These are phyloP conservation scores for Hemicrepidius hirtus DNA, from an alignment of 2,888 invertebrate species.

Conservation along the genomic window DNA sequence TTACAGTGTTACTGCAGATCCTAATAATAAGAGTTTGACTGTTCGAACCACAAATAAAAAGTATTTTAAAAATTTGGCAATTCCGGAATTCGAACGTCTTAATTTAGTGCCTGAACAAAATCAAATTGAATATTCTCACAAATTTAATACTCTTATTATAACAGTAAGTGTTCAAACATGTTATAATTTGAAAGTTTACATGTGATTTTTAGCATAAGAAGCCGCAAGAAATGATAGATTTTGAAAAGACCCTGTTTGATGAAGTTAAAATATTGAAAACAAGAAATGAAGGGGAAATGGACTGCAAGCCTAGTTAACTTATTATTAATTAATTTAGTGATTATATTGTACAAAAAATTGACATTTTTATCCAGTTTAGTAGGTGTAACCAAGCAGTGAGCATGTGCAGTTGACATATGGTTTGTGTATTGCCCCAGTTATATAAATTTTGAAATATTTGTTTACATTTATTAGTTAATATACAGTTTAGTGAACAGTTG, in stretches of 20 bases:
- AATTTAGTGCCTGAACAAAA: slow-evolving; percentile 78
- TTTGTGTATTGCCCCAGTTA: not conserved
- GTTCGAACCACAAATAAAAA: slow-evolving; percentile 88
- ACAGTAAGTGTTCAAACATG: slow-evolving; percentile 74
- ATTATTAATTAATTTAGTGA: not conserved
- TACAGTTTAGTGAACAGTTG: not conserved
- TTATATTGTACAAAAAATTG: not conserved
- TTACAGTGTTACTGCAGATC: slow-evolving; percentile 81
- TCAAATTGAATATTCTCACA: slow-evolving; percentile 80
- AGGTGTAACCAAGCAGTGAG: not conserved
- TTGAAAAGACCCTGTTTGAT: slow-evolving; percentile 78
- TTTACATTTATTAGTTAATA: not conserved
- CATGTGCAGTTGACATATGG: slow-evolving; percentile 31
- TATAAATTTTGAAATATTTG: not conserved
- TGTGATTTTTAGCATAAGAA: slow-evolving; percentile 82
- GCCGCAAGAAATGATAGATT: slow-evolving; percentile 79
- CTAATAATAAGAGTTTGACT: slow-evolving; percentile 78
- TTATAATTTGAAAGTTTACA: slow-evolving; percentile 12
- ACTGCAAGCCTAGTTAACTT: slow-evolving; percentile 69
- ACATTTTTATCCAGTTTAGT: slow-evolving; percentile 1
- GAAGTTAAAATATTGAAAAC: slow-evolving; percentile 67
- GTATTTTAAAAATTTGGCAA: slow-evolving; percentile 82
- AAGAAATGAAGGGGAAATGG: slow-evolving; percentile 62
- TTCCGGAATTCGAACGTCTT: slow-evolving; percentile 83
- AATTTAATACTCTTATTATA: slow-evolving; percentile 86